A percentile compares a stretch with the other conserved stretches of the same genome.
phyloP scores from a whole-genome alignment of 2,113 vertebrate species.

The Vulpes vulpes region DNA sequence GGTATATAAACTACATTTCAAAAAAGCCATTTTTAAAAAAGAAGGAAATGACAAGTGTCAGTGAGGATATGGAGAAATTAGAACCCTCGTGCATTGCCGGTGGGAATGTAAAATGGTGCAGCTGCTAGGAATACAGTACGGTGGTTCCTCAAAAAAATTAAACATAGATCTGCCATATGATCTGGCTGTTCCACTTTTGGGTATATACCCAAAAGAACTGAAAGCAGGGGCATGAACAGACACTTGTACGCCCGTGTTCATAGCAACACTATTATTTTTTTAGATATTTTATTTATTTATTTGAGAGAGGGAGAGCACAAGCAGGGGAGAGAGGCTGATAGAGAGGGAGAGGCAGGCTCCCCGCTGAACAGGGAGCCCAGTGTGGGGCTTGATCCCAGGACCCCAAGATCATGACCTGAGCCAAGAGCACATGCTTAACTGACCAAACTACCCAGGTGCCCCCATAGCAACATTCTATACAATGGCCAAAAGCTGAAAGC shows the following conservation, averaged over 20 bases:
- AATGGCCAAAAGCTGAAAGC: background rate
- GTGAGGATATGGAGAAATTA: background rate
- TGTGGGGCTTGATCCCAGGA: background rate
- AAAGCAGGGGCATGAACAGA: background rate
- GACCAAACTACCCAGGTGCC: background rate
- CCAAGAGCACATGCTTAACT: background rate
- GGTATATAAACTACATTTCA: background rate
- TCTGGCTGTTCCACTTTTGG: background rate
- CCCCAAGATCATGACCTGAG: background rate
- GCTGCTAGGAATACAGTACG: background rate
- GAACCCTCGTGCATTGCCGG: background rate
- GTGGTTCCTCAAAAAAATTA: background rate
- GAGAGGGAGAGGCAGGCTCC: background rate
- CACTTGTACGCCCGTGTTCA: background rate
- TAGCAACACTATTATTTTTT: background rate
- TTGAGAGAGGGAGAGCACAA: background rate
- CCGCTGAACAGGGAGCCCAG: too few species aligned
- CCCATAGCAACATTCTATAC: too few species aligned
- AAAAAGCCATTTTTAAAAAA: background rate
- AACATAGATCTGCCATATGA: background rate
- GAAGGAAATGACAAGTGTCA: background rate
- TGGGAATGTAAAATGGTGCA: background rate
- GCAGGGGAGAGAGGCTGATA: background rate
- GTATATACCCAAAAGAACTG: background rate
- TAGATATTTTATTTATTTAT: background rate